A percentile compares a stretch with the other conserved stretches of the same genome.
Evolutionary conservation across 2,113 vertebrate species (phyloP).

Genomic region (Percopsis transmontana): DNA sequence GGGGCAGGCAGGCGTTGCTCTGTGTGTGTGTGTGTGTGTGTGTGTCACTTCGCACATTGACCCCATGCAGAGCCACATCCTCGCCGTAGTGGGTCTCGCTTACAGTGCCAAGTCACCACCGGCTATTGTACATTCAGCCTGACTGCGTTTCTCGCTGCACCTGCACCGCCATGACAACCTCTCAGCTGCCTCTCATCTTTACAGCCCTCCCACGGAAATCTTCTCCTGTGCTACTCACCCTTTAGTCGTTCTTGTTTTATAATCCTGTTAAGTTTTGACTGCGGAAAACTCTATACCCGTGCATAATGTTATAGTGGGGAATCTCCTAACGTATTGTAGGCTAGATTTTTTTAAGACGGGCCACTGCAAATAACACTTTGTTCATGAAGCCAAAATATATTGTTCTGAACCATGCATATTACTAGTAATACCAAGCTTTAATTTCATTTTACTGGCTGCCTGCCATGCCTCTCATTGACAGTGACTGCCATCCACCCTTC

Average conservation of each 20-base stretch:
- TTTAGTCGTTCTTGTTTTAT: slow-evolving; percentile 28
- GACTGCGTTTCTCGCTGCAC: slow-evolving; percentile 10
- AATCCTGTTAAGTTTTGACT: slow-evolving; percentile 22
- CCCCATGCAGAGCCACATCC: slow-evolving; percentile 26
- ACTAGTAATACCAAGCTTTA: not conserved
- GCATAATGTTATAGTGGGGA: slow-evolving; percentile 4
- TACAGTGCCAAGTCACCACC: slow-evolving; percentile 4
- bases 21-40: slow-evolving; percentile 44
- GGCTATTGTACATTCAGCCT: slow-evolving; percentile 22
- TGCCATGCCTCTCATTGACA: not conserved
- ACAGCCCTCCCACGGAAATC: slow-evolving; percentile 34
- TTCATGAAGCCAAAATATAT: no score
- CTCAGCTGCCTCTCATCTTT: slow-evolving; percentile 31
- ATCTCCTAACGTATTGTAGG: slow-evolving; percentile 10
- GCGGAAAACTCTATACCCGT: slow-evolving; percentile 1
- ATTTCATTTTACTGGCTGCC: not conserved
- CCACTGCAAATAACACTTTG: not conserved
- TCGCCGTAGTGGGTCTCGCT: slow-evolving; percentile 30
- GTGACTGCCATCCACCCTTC: not conserved
- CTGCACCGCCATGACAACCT: slow-evolving; percentile 9
- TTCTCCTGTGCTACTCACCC: slow-evolving; percentile 27
- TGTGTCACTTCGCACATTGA: slow-evolving; percentile 23
- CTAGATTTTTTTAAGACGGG: not conserved
- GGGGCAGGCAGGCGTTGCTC: slow-evolving; percentile 17
- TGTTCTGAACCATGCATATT: no score